Percentiles rank a stretch among this genome's conserved stretches.
These are phyloP conservation scores for Poliocrania exsul DNA, from an alignment of 2,797 vertebrate species.

Conservation along the genomic window DNA sequence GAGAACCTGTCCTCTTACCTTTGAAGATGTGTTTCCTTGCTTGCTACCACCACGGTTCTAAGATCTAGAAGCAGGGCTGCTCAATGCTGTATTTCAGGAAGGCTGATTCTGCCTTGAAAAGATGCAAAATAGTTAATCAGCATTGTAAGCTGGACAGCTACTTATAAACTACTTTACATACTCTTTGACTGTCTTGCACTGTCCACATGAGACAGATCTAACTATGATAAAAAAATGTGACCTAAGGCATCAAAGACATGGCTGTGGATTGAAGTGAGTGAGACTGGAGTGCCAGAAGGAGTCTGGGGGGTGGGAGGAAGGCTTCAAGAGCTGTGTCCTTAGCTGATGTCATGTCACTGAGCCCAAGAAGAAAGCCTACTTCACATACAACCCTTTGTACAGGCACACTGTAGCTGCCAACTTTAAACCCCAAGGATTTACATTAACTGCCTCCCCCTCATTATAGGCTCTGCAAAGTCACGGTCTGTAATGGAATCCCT, in stretches of 20 bases:
- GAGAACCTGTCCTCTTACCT: background rate
- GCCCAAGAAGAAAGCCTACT: background rate
- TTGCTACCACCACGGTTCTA: background rate
- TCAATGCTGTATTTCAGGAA: background rate
- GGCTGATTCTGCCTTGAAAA: background rate
- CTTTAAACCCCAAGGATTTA: slow-evolving; percentile 7
- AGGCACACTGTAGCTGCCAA: background rate
- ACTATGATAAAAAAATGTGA: background rate
- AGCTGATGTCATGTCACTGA: background rate
- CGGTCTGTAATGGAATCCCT: background rate
- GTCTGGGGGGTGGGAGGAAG: background rate
- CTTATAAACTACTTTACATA: background rate
- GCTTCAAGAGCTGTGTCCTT: background rate
- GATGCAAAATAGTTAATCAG: background rate
- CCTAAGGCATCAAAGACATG: background rate
- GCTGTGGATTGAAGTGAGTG: background rate
- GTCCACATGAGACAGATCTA: background rate
- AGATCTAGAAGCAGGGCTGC: background rate
- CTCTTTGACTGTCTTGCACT: background rate
- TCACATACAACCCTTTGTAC: background rate
- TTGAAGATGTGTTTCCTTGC: background rate
- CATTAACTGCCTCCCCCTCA: background rate
- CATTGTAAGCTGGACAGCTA: background rate
- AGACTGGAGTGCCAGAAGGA: background rate
- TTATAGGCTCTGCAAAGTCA: background rate